phyloP scores from a whole-genome alignment of 2,113 vertebrate species.

The Balaenoptera acutorostrata region DNA sequence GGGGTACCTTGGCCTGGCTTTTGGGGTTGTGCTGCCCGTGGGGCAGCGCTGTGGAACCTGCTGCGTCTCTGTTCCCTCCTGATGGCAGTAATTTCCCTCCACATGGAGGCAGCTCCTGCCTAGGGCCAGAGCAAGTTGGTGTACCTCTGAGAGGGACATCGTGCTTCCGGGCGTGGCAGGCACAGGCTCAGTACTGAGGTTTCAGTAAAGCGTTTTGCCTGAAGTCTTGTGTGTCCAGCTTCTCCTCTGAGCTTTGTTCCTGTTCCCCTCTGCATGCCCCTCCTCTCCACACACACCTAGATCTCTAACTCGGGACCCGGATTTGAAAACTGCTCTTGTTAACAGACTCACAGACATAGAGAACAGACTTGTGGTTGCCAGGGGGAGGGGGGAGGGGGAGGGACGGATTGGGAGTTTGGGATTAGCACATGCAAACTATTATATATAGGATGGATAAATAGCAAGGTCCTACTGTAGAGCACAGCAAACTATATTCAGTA shows the following conservation, averaged over 20 bases:
- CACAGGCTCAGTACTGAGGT: rapidly evolving
- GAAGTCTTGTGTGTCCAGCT: background rate
- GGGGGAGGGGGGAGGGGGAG: background rate
- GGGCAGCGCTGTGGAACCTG: background rate
- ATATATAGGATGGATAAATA: background rate
- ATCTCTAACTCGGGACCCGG: background rate
- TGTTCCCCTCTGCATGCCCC: background rate
- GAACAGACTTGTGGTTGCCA: background rate
- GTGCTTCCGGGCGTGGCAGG: background rate
- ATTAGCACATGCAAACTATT: background rate
- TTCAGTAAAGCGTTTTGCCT: background rate
- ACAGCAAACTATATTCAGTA: background rate
- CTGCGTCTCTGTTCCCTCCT: background rate
- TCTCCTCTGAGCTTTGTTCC: background rate
- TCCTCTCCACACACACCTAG: background rate
- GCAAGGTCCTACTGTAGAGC: background rate
- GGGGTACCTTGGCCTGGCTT: background rate
- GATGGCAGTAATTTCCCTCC: background rate
- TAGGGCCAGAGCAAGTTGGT: background rate
- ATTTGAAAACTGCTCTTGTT: background rate
- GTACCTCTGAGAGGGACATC: rapidly evolving
- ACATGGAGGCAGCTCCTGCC: background rate
- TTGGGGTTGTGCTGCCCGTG: background rate
- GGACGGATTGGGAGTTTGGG: background rate
- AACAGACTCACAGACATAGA: background rate